Evolutionary conservation across 2,113 vertebrate genomes (phyloP).

Genomic region (Paramormyrops kingsleyae): DNA sequence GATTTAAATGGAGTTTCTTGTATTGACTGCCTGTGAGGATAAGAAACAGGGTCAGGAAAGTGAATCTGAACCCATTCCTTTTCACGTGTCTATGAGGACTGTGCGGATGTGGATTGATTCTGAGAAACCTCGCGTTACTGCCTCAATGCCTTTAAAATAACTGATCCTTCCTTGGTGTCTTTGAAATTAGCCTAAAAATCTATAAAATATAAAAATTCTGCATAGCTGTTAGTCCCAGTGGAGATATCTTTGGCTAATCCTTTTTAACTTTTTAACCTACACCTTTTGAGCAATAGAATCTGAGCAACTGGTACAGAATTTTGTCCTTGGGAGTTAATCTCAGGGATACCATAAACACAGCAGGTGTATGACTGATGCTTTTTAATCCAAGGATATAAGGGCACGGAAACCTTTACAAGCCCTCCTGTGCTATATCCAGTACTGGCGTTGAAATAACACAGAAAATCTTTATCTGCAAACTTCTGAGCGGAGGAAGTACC

Average conservation of each 20-base stretch:
- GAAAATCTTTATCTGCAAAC: not conserved
- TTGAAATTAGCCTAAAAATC: not conserved
- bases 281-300: not conserved
- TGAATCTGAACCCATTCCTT: slow-evolving; percentile 34
- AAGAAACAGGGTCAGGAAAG: slow-evolving; percentile 49
- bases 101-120: slow-evolving; percentile 31
- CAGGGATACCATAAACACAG: slow-evolving; percentile 10
- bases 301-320: not conserved
- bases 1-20: slow-evolving; percentile 15
- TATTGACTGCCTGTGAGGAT: slow-evolving; percentile 53
- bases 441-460: not conserved
- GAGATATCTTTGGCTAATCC: not conserved
- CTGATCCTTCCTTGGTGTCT: not conserved
- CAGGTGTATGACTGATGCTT: slow-evolving; percentile 7
- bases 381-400: not conserved
- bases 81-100: slow-evolving; percentile 39
- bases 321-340: slow-evolving; percentile 5
- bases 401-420: not conserved
- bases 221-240: not conserved
- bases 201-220: not conserved
- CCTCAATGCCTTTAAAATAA: not conserved
- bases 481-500: not conserved
- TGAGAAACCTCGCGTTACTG: not conserved
- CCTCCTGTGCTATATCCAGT: not conserved
- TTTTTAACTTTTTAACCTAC: slow-evolving; percentile 1